Evolutionary conservation across 2,797 vertebrate species (phyloP), one percentile per base, ranked within the genome.

Genomic region (Apodemus agrarius): DNA sequence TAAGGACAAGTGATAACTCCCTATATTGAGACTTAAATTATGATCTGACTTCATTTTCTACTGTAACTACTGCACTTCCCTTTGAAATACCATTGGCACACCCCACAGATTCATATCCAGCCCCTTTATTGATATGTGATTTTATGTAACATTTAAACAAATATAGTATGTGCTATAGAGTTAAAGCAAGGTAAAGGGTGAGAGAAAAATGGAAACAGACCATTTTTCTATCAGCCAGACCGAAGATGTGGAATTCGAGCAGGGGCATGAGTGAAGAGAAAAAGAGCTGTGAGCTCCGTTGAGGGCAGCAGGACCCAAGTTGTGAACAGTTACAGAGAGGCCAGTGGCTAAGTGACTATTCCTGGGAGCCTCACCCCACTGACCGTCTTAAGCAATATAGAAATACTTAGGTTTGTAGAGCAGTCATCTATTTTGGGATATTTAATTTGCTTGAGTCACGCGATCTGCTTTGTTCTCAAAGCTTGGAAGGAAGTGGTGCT

Each of bases 21-120:
- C 12, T 0, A 7, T 2, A 24, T 6, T 10, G 29, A 22, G 65
- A 11, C 14, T 43, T 2, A 0, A n/a, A 3, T 3, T 16, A 29
- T 46, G 61, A 34, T 65, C 59, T 61, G 24, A 84, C 26, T 21
- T 84, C n/a, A 17, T 72, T 14, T 29, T 49, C 31, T 46, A 65
- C 11, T 22, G 29, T 34, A 34, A n/a, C 67, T 19, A 72, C 67
- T n/a, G 9, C 5, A 34, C 10, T 31, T 65, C 59, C 3, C 57
- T 59, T 37, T 52, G 52, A 90, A 81, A 54, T 10, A 46, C 8
- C 34, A 1, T 26, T 10, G 43, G n/a, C 6, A 75, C 19, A 75
- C 26, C 74, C 19, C 43, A 82, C 43, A 83, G 54, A 40, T 12
- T 65, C 19, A 24, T 34, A 49, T 57, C 46, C 4, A 21, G 24